These are phyloP conservation scores for Corythoichthys haematopterus DNA, from an alignment of 2,113 vertebrate species.

Conservation along the genomic window DNA sequence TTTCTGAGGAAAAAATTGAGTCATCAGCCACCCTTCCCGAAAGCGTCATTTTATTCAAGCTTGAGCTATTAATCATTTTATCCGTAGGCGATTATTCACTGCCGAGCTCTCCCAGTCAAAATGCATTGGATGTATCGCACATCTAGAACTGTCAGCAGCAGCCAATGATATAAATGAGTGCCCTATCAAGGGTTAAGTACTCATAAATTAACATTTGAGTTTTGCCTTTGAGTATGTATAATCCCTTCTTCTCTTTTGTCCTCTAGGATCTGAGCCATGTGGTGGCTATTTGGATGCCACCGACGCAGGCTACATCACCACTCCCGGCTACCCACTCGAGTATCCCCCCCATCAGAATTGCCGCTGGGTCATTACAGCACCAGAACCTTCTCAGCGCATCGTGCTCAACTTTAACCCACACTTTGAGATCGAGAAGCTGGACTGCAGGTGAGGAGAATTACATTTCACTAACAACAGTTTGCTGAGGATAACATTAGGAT, in stretches of 20 bases:
- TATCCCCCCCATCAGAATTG: conserved; percentile 97
- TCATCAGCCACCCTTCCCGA: background rate
- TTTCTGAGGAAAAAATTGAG: background rate
- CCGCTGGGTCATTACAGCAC: conserved; percentile 90
- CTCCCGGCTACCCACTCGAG: conserved; percentile 94
- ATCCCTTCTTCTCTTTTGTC: background rate
- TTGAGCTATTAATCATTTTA: no score
- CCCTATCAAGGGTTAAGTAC: no score
- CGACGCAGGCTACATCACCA: conserved; percentile 94
- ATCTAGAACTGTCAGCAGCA: no score
- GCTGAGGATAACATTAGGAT: background rate
- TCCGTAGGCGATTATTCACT: no score
- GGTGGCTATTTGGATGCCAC: conserved; percentile 88
- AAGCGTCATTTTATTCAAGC: no score
- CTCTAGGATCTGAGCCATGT: conserved; percentile 71
- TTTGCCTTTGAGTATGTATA: background rate
- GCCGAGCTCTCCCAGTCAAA: no score
- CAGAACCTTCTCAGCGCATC: conserved; percentile 90
- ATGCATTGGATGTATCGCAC: no score
- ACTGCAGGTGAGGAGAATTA: conserved; percentile 83
- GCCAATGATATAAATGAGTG: no score
- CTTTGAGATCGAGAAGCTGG: conserved; percentile 95
- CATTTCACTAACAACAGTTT: background rate
- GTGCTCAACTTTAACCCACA: conserved; percentile 99
- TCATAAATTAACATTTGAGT: background rate